phyloP scores from a whole-genome alignment of 2,888 invertebrate genomes.

The Megaustenia siamemsis region DNA sequence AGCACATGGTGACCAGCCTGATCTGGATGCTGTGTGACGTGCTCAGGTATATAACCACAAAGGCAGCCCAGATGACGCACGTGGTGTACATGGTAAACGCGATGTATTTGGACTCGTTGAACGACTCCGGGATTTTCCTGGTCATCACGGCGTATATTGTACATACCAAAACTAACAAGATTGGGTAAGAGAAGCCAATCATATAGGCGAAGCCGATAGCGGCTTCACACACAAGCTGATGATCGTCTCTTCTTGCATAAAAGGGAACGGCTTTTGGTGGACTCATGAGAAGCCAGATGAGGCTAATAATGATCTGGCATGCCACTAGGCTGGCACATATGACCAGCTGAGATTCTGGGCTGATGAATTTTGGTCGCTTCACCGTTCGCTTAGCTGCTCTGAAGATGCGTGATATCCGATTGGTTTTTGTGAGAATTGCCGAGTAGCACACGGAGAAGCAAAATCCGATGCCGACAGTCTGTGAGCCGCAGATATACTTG shows the following conservation, averaged over 20 bases:
- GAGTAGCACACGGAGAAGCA: constrained; percentile 80
- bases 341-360: constrained; percentile 80
- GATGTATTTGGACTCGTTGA: constrained; percentile 81
- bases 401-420: constrained; percentile 80
- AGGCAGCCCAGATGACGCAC: constrained; percentile 84
- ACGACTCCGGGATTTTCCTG: constrained; percentile 81
- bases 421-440: constrained; percentile 81
- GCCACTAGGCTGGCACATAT: constrained; percentile 79
- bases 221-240: constrained; percentile 89
- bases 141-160: constrained; percentile 81
- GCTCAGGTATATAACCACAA: constrained; percentile 84
- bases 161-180: constrained; percentile 89
- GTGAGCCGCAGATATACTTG: constrained; percentile 78
- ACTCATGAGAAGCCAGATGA: constrained; percentile 93
- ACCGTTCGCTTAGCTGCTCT: constrained; percentile 80
- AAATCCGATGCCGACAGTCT: constrained; percentile 80
- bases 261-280: constrained; percentile 94
- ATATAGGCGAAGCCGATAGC: constrained; percentile 83
- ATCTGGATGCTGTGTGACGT: constrained; percentile 84
- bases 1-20: constrained; percentile 95
- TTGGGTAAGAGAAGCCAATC: constrained; percentile 89
- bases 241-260: constrained; percentile 94
- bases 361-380: constrained; percentile 80
- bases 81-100: constrained; percentile 93
- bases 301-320: constrained; percentile 86